Evolutionary conservation across 1,140 invertebrate genomes (phyloP), one percentile per base, ranked within the genome.

Genomic region (Achroia grisella): DNA sequence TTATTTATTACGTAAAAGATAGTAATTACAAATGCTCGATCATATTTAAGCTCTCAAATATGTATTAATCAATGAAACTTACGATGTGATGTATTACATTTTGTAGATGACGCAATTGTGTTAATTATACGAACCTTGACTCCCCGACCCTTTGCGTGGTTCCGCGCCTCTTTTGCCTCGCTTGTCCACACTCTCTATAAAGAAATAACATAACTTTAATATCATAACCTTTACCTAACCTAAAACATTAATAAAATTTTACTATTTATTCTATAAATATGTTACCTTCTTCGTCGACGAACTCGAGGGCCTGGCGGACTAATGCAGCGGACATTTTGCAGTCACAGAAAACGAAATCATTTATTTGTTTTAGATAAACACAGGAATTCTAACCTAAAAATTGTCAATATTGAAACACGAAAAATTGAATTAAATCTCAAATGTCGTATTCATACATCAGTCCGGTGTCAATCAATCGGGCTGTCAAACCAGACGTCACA

Each of bases 311-410:
- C 55, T 87, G 74, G 47, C 76, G 67, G 8, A 88, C 71, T 71
- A 87, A 62, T 28, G 83, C 76, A 56, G 83, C 77, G 75, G 83
- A 86, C 83, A 87, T 87, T 73, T 73, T 79, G 52, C 41, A 51
- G 37, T 14, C 39, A 34, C 43, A 31, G 13, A 44, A 41, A 48
- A 35, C 39, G 56, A 65, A 62, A 51, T 58, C 71, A 77, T 76
- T 77, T 59, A 71, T 57, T 50, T 55, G 36, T 48, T 52, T 53
- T 32, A 56, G 29, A 43, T 28, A n/a, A 48, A 14, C 12, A 37
- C 35, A 37, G 17, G 15, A 15, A 59, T 50, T 46, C 23, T 63
- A 69, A 69, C 56, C 60, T 62, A 53, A 49, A 56, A 59, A 11
- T 28, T 33, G 8, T 3, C 29, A 57, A 43, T 15, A 28, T 35